Percentiles rank a stretch among this genome's conserved stretches.
Conservation (phyloP, 1,140 invertebrate genomes). For the Microplitis demolitor region DNA sequence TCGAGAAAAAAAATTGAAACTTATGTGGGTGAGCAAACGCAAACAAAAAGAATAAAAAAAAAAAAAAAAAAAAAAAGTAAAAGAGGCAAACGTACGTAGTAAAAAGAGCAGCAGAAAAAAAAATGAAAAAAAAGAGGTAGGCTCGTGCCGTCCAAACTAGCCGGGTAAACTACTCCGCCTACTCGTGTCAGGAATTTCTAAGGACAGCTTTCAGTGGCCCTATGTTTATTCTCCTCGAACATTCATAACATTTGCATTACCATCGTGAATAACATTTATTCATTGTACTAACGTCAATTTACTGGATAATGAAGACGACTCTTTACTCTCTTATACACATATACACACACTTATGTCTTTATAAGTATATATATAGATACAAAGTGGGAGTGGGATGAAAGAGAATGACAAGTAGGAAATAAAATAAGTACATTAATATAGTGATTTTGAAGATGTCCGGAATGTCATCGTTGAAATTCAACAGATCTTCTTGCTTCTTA, state of each 20-base stretch:
- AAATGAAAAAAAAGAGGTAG: background rate
- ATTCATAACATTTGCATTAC: conserved; percentile 3
- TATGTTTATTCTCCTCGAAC: conserved; percentile 1
- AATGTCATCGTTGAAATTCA: background rate
- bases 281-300: no score
- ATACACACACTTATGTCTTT: background rate
- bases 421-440: background rate
- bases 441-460: background rate
- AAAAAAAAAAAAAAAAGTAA: background rate
- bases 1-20: no score
- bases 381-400: background rate
- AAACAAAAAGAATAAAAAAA: background rate
- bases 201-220: background rate
- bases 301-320: background rate
- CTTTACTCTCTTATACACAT: background rate
- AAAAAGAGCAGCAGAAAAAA: background rate
- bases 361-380: background rate
- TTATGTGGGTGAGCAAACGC: no score
- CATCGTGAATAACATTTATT: background rate
- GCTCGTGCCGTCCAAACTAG: conserved; percentile 3
- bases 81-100: background rate
- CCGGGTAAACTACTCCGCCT: conserved; percentile 3
- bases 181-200: conserved; percentile 4
- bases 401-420: background rate
- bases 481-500: no score